Base-by-base conservation (phyloP, 2,797 vertebrate genomes). In the Xerus rutilus region DNA sequence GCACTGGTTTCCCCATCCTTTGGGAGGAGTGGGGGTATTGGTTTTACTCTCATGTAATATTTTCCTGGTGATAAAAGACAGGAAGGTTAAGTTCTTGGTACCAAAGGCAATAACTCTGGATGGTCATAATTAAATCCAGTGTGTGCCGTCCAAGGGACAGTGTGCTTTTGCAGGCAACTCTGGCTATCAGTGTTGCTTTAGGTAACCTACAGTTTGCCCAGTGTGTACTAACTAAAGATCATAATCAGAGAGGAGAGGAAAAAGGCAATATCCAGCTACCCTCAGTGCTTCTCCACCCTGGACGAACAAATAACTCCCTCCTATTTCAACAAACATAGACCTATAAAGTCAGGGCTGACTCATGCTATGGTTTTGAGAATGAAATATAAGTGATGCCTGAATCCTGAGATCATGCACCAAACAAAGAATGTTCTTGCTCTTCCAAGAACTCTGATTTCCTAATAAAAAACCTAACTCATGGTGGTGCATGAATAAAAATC, bases 241-340 rank as follows among this genome's bases (percentile, higher is more conserved):
- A 49, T 77, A 92, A 52, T 59, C 76, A 3, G 65, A 87, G 77
- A 28, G 45, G 54, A 92, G 73, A 95, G 94, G 85, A 83, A 92
- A 94, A 92, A 87, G 69, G 94, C 77, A 89, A 91, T 94, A 96
- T 84, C 43, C 59, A 83, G 65, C 84, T 52, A 25, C 39, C 13
- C 49, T 89, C 35, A 23, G 11, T 45, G 59, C 73, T 84, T 83
- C 96, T 96, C 95, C 96, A 94, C 96, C 96, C 96, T 86, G 9
- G 35, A 62, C 1, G 2, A 95, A 32, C 77, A 95, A 97, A 97
- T 59, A 96, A 5, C 74, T 10, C 32, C 76, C 69, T 72, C 89
- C 94, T 52, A 25, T 90, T 86, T 95, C 28, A 23, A 86, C 87
- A 97, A 97, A 97, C 93, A 94, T 3, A 5, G 15, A 47, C 64